Percentiles rank a stretch among this genome's conserved stretches.
Conservation (phyloP, 1,140 invertebrate genomes). For the Procambarus clarkii region DNA sequence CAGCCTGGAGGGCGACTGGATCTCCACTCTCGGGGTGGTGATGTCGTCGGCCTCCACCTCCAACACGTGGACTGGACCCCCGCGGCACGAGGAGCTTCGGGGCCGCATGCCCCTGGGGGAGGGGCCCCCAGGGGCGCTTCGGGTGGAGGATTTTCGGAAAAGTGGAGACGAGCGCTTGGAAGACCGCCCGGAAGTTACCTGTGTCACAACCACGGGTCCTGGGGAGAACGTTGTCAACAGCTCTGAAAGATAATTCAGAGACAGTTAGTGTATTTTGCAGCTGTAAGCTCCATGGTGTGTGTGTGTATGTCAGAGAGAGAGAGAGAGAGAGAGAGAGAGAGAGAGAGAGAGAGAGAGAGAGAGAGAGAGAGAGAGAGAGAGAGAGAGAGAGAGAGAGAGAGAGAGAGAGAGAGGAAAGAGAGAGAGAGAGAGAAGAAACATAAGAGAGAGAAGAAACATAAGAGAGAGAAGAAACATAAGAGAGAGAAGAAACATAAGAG, state of each 20-base stretch:
- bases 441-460: too few relatives aligned
- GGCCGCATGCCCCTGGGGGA: slow-evolving; percentile 4
- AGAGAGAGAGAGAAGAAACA: too few relatives aligned
- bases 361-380: too few relatives aligned
- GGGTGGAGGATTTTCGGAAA: slow-evolving; percentile 37
- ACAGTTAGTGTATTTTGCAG: background rate
- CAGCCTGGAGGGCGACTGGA: slow-evolving; percentile 45
- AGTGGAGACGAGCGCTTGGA: slow-evolving; percentile 34
- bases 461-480: too few relatives aligned
- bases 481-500: too few relatives aligned
- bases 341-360: too few relatives aligned
- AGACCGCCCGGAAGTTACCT: slow-evolving; percentile 34
- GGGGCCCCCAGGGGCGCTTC: background rate
- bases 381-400: too few relatives aligned
- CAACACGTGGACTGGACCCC: slow-evolving; percentile 53
- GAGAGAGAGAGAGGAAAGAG: too few relatives aligned
- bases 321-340: too few relatives aligned
- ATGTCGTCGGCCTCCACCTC: slow-evolving; percentile 55
- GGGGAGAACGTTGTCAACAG: slow-evolving; percentile 52
- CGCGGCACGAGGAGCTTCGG: slow-evolving; percentile 9
- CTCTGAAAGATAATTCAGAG: slow-evolving; percentile 10
- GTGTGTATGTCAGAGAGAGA: too few relatives aligned
- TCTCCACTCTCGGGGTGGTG: slow-evolving; percentile 46
- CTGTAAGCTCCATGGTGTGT: too few relatives aligned
- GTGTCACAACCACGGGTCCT: slow-evolving; percentile 59